Conservation (phyloP, 2,113 vertebrate species). For the Canis aureus region DNA sequence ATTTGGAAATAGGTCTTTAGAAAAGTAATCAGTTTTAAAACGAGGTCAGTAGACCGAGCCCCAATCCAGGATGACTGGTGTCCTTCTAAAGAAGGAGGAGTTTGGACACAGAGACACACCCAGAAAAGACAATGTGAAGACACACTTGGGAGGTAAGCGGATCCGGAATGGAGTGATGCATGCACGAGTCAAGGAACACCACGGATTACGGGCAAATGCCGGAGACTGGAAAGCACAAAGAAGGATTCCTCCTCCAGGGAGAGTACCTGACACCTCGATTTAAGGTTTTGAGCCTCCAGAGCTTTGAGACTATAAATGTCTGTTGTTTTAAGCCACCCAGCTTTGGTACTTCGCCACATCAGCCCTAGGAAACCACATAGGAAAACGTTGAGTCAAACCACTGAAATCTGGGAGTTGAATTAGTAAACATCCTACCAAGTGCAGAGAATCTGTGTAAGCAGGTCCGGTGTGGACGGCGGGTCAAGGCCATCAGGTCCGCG, state of each 20-base stretch:
- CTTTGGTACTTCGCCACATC: not conserved
- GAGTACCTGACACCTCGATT: not conserved
- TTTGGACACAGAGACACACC: not conserved
- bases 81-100: not conserved
- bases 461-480: not conserved
- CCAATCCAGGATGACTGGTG: not conserved
- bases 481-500: not conserved
- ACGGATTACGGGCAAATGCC: not conserved
- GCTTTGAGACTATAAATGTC: too few species aligned
- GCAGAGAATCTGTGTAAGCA: not conserved
- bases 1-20: not conserved
- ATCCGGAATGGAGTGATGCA: not conserved
- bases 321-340: not conserved
- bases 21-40: not conserved
- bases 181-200: not conserved
- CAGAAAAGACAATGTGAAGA: not conserved
- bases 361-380: not conserved
- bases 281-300: not conserved
- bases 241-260: not conserved
- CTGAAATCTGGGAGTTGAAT: not conserved
- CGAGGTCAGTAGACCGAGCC: not conserved
- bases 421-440: not conserved
- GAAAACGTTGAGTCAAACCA: not conserved
- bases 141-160: not conserved
- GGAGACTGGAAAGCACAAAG: not conserved